phyloP scores from a whole-genome alignment of 2,888 invertebrate species.

The Xanthorhoe spadicearia region DNA sequence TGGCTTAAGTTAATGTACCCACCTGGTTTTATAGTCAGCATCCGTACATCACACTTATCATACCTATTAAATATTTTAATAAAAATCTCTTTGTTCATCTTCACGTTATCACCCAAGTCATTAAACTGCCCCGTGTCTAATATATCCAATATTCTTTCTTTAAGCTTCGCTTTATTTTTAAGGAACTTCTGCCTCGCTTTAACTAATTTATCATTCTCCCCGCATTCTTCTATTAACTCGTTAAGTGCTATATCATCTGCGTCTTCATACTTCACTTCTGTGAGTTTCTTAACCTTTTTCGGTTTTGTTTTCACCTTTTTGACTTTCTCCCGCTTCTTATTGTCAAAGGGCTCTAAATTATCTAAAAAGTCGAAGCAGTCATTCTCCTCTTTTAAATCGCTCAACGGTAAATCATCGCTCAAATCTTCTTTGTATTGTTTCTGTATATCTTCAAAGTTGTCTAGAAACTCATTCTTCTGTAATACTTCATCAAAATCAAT shows the following conservation, averaged over 20 bases:
- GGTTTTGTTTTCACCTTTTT: slow-evolving; percentile 4
- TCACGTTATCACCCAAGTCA: slow-evolving; percentile 29
- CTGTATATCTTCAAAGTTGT: slow-evolving; percentile 4
- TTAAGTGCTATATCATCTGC: slow-evolving; percentile 24
- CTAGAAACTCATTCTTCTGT: slow-evolving; percentile 21
- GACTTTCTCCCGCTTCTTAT: not conserved
- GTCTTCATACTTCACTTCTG: slow-evolving; percentile 24
- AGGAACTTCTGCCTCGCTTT: slow-evolving; percentile 31
- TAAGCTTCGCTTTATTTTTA: slow-evolving; percentile 27
- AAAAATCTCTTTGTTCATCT: slow-evolving; percentile 31
- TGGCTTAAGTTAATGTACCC: no score
- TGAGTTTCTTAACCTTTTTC: not conserved
- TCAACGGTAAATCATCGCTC: slow-evolving; percentile 22
- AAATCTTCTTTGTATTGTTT: slow-evolving; percentile 19
- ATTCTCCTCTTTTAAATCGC: slow-evolving; percentile 25
- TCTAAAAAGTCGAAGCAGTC: slow-evolving; percentile 10
- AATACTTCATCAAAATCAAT: slow-evolving; percentile 13
- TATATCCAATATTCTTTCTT: slow-evolving; percentile 27
- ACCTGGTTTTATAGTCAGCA: slow-evolving; percentile 33
- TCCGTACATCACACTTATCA: slow-evolving; percentile 31
- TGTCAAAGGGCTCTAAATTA: slow-evolving; percentile 1
- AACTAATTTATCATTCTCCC: slow-evolving; percentile 15
- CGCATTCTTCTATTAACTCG: slow-evolving; percentile 22
- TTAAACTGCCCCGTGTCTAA: slow-evolving; percentile 19
- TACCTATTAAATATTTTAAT: slow-evolving; percentile 30